These are phyloP conservation scores for Danio choprae DNA, from an alignment of 2,797 vertebrate species.

Conservation along the genomic window DNA sequence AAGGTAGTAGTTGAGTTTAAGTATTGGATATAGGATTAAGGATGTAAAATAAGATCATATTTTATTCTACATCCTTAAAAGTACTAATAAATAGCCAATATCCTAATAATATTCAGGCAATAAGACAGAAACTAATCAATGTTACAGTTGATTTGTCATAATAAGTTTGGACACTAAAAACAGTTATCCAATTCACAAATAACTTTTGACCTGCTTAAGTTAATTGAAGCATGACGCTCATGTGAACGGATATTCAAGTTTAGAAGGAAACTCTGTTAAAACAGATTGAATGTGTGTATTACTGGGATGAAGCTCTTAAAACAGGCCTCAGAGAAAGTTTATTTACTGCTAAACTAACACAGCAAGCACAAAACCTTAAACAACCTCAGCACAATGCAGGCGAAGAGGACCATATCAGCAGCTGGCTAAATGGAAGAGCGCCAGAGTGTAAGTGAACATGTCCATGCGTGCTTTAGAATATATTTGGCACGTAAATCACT, in stretches of 20 bases:
- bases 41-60: too few relatives aligned
- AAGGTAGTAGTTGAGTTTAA: too few relatives aligned
- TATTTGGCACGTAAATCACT: constrained; percentile 49
- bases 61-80: too few relatives aligned
- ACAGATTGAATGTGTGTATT: constrained; percentile 8
- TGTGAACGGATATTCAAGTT: constrained; percentile 8
- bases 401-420: constrained; percentile 46
- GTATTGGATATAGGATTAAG: too few relatives aligned
- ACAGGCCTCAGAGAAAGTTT: constrained; percentile 34
- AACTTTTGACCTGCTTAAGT: neutral
- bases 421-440: constrained; percentile 29
- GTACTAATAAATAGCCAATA: too few relatives aligned
- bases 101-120: too few relatives aligned
- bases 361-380: constrained; percentile 49
- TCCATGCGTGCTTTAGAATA: constrained; percentile 30
- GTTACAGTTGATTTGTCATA: too few relatives aligned
- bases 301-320: constrained; percentile 3
- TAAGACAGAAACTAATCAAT: too few relatives aligned
- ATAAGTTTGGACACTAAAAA: too few relatives aligned
- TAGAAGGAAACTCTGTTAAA: neutral
- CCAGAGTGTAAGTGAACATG: constrained; percentile 26
- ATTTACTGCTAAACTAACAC: constrained; percentile 55
- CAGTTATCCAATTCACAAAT: neutral
- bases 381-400: constrained; percentile 36
- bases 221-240: neutral